phyloP scores from a whole-genome alignment of 2,797 vertebrate genomes.

The Chromobotia macracanthus region DNA sequence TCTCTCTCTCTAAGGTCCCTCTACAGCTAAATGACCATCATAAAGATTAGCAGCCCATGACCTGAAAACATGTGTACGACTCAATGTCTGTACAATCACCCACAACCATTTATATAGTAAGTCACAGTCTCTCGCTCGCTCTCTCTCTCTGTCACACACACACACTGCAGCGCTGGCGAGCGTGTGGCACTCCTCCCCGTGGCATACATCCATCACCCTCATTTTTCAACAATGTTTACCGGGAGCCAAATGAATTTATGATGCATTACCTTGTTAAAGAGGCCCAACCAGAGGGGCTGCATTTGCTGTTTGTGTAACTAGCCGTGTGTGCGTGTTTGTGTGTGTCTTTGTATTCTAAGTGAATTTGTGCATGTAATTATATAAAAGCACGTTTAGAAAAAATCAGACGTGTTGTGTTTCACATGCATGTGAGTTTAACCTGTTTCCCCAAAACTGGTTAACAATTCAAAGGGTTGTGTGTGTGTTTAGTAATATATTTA shows the following conservation, averaged over 20 bases:
- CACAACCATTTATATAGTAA: constrained; percentile 25
- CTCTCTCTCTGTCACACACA: background rate
- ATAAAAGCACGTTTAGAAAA: constrained; percentile 22
- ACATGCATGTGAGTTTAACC: constrained; percentile 38
- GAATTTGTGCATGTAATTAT: constrained; percentile 36
- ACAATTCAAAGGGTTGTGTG: constrained; percentile 33
- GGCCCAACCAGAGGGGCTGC: constrained; percentile 44
- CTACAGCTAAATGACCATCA: constrained; percentile 50
- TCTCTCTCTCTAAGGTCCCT: constrained; percentile 24
- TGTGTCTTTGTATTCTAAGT: constrained; percentile 2
- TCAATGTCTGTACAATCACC: constrained; percentile 44
- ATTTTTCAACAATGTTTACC: constrained; percentile 55
- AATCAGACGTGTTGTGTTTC: constrained; percentile 21
- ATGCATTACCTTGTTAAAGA: constrained; percentile 62
- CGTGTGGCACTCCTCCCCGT: constrained; percentile 40
- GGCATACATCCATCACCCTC: constrained; percentile 60
- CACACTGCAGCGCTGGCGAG: constrained; percentile 36
- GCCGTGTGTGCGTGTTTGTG: constrained; percentile 16
- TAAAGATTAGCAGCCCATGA: constrained; percentile 61
- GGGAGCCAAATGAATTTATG: constrained; percentile 61
- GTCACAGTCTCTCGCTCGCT: constrained; percentile 13
- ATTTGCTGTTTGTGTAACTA: constrained; percentile 28
- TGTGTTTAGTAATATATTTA: constrained; percentile 47
- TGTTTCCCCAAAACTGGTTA: constrained; percentile 38
- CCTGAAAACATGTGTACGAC: constrained; percentile 57